Conservation (phyloP, 2,797 vertebrate genomes). For the Phalloptychus januarius region DNA sequence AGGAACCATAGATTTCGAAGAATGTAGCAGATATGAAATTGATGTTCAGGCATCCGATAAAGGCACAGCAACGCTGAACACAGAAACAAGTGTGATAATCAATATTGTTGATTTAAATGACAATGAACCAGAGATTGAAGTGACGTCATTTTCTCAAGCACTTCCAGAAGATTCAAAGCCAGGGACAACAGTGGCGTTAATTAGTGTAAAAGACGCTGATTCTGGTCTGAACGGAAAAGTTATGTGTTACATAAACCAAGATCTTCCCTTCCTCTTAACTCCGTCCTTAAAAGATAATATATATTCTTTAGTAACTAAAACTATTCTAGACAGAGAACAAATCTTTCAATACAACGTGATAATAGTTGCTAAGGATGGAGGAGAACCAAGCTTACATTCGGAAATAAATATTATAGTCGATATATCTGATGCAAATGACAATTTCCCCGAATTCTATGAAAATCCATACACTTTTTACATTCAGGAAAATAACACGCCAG, state of each 20-base stretch:
- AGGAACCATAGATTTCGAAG: constrained; percentile 50
- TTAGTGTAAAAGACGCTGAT: constrained; percentile 46
- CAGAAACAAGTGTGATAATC: constrained; percentile 49
- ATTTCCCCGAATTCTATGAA: constrained; percentile 76
- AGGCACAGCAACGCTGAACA: constrained; percentile 25
- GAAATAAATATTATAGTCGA: constrained; percentile 60
- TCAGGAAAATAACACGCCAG: constrained; percentile 78
- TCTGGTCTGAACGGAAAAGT: constrained; percentile 56
- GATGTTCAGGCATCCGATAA: constrained; percentile 59
- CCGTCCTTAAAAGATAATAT: constrained; percentile 54
- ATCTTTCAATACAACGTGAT: constrained; percentile 42
- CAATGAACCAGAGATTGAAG: constrained; percentile 57
- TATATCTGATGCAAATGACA: constrained; percentile 84
- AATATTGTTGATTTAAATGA: constrained; percentile 64
- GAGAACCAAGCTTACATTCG: constrained; percentile 55
- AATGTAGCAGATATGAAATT: constrained; percentile 44
- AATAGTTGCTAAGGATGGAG: constrained; percentile 68
- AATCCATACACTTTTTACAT: constrained; percentile 82
- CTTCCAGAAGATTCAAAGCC: constrained; percentile 44
- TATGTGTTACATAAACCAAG: constrained; percentile 41
- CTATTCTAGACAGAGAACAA: constrained; percentile 44
- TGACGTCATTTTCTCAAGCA: constrained; percentile 51
- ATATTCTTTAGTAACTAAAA: constrained; percentile 62
- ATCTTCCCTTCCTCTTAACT: constrained; percentile 52
- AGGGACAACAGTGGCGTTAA: constrained; percentile 58